Base-by-base conservation (phyloP, 2,113 vertebrate species). In the Urocolius indicus region DNA sequence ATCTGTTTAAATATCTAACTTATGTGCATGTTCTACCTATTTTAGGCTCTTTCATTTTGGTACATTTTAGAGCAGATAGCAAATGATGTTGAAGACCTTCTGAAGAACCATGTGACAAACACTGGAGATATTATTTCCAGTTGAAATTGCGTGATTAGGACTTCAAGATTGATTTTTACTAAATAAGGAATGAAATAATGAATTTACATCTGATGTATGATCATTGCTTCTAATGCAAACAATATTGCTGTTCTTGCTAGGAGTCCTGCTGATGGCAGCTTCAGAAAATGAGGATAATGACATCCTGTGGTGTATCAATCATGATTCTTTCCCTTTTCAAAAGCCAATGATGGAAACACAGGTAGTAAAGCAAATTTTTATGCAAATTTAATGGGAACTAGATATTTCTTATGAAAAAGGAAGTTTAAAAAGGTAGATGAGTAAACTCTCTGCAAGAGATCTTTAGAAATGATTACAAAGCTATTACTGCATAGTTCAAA, bases 301-400 rank as follows among this genome's bases (percentile, higher is more conserved):
- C 86, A 98, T 99, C 57, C 96, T 99, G 66, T 99, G 99, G 99
- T 99, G 99, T 95, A 98, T 99, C 87, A 99, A 99, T 95, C 99
- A 99, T 16, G 99, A 99, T 96, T 99, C 99, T 21, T 99, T 99
- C 93, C 99, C 99, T 83, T 99, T 99, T 79, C 99, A 99, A 97
- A 99, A 99, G 58, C 99, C 99, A 30, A 98, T 99, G 94, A 99
- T 99, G 99, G 99, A 99, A 98, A 99, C 99, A 29, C 99, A 99
- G 98, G 99, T 99, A 86, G 11, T 61, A 34, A 86, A 81, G 45
- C 24, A 16, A 82, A 54, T 7, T 54, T 73, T 32, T 14, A 2
- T 12, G 24, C 23, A 34, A 8, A 59, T 90, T 82, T 80, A 16
- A n/a, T 87, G 21, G 34, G 58, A 75, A 73, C 7, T 58, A 59